phyloP scores from a whole-genome alignment of 2,888 invertebrate genomes.

The Ceraclea dissimilis region DNA sequence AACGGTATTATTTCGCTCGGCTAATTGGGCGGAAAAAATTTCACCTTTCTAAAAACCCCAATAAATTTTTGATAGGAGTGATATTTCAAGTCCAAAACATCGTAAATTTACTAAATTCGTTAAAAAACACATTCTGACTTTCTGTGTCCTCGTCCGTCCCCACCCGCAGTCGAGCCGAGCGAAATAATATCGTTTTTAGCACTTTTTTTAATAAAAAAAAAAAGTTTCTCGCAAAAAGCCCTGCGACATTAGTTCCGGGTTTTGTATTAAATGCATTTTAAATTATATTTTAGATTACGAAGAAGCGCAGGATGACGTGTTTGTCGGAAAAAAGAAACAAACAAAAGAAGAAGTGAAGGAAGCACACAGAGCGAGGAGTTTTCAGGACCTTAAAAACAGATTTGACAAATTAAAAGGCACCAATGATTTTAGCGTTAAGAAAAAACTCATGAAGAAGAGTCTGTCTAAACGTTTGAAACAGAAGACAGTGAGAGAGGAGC shows the following conservation, averaged over 20 bases:
- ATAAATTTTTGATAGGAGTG: too few relatives aligned
- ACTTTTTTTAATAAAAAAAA: too few relatives aligned
- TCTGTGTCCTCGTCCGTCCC: too few relatives aligned
- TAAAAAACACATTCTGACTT: too few relatives aligned
- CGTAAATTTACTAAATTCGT: too few relatives aligned
- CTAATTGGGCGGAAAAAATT: too few relatives aligned
- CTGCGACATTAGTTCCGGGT: too few relatives aligned
- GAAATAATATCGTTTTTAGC: too few relatives aligned
- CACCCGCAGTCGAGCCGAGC: too few relatives aligned
- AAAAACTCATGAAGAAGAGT: constrained; percentile 58
- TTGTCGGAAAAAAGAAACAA: constrained; percentile 25
- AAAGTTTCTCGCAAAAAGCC: too few relatives aligned
- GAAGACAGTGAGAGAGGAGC: constrained; percentile 54
- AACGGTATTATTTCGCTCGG: neutral
- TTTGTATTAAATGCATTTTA: neutral
- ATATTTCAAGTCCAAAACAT: too few relatives aligned
- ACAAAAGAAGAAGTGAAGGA: constrained; percentile 33
- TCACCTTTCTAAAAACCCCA: too few relatives aligned
- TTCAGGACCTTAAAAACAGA: constrained; percentile 57
- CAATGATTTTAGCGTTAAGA: constrained; percentile 55
- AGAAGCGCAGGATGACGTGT: constrained; percentile 34
- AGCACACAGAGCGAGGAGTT: constrained; percentile 48
- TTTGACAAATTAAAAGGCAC: constrained; percentile 55
- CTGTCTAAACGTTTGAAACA: constrained; percentile 61
- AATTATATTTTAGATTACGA: constrained; percentile 32